Evolutionary conservation across 2,797 vertebrate genomes (phyloP).

Genomic region (Antrozous pallidus): DNA sequence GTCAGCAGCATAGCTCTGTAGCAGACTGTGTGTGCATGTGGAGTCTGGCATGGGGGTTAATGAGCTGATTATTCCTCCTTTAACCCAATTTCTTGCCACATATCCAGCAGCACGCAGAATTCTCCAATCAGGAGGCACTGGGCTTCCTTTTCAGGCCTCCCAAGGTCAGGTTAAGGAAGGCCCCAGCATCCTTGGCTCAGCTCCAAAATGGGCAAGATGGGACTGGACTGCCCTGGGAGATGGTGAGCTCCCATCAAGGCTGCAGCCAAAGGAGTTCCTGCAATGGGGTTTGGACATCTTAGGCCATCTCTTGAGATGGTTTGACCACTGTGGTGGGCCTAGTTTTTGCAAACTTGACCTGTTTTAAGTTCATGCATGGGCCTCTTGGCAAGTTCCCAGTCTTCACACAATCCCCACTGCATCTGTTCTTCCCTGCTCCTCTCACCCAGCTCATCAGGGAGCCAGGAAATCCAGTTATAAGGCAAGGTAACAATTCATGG

Average conservation of each 20-base stretch:
- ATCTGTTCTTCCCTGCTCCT: background rate
- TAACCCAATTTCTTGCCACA: constrained; percentile 16
- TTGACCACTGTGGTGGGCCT: background rate
- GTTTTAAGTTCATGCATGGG: background rate
- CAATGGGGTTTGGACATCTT: background rate
- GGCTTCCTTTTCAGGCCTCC: background rate
- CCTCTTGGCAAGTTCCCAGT: too few species aligned
- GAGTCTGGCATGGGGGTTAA: constrained; percentile 31
- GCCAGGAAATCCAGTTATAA: background rate
- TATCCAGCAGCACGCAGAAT: background rate
- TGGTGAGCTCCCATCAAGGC: background rate
- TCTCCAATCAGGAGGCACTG: background rate
- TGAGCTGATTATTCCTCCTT: constrained; percentile 41
- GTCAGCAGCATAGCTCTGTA: background rate
- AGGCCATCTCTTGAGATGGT: background rate
- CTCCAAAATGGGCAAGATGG: background rate
- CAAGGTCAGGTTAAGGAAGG: background rate
- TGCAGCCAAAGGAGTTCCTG: background rate
- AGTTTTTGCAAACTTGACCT: background rate
- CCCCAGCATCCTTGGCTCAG: background rate
- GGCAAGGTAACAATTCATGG: background rate
- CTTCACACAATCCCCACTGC: background rate
- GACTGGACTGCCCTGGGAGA: background rate
- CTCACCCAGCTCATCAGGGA: background rate
- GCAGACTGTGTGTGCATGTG: background rate